Evolutionary conservation across 2,797 vertebrate species (phyloP), one percentile per base, ranked within the genome.

Genomic region (Kryptopterus vitreolus): DNA sequence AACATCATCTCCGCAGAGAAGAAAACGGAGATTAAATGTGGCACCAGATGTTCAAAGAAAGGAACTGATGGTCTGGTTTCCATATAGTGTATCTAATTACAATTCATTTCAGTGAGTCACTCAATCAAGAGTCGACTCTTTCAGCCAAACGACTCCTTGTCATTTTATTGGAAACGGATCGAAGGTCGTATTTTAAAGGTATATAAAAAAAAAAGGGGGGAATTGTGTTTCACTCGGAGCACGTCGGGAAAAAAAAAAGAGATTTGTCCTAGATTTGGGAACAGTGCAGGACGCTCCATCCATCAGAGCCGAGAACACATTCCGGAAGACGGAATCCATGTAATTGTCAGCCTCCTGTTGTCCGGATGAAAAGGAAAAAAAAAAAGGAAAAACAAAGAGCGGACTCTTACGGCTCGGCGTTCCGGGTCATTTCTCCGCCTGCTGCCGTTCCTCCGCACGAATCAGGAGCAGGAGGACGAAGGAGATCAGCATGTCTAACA

Each of bases 391-490:
- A 55, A 8, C 53, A 59, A 12, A 4, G 24, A 50, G 24, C 20
- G 15, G 24, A 52, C 24, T 20, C 18, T 48, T 68, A 46, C 65
- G 2, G 10, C 8, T 68, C 65, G 8, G n/a, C 24, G 66, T 50
- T 29, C 15, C 26, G 75, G 16, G 8, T 35, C 18, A 2, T 50
- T 79, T 79, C 35, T 62, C 22, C 9, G 84, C 82, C 33, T 85
- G 82, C 0, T 35, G 63, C 0, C 12, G 38, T 80, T 82, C 90
- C 74, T 89, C 86, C 70, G 61, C 83, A 0, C 15, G 6, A 78
- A 93, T 87, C 83, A 87, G 91, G 81, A 84, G 48, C 79, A 92
- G 88, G 38, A 94, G 89, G 46, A 92, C 0, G 3, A 11, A 43
- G n/a, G 92, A 91, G 78, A 93, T 77, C 18, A 79, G 0, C n/a